Evolutionary conservation across 2,113 vertebrate genomes (phyloP).

Genomic region (Aegithalos caudatus): DNA sequence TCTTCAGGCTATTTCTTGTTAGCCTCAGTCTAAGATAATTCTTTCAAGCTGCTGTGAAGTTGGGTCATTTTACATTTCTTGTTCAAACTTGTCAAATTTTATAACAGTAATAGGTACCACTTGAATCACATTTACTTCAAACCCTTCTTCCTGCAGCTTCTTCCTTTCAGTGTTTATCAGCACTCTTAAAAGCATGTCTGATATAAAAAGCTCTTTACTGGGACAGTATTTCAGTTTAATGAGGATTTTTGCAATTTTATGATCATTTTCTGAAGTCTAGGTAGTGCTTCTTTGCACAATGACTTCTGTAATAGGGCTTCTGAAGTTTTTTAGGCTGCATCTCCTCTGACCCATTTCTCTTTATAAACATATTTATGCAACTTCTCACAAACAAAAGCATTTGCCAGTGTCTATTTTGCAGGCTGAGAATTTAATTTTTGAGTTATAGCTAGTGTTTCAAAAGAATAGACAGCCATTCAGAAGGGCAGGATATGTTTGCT

Average conservation of each 20-base stretch:
- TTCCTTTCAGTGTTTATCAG: slow-evolving; percentile 51
- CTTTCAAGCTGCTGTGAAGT: background rate
- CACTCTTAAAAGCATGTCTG: slow-evolving; percentile 7
- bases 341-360: background rate
- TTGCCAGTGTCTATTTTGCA: background rate
- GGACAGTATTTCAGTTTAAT: slow-evolving; percentile 50
- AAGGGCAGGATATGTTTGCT: background rate
- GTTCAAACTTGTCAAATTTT: slow-evolving; percentile 24
- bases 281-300: background rate
- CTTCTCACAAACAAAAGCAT: background rate
- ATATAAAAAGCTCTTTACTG: slow-evolving; percentile 4
- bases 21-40: background rate
- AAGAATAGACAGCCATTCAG: background rate
- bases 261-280: slow-evolving; percentile 21
- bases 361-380: background rate
- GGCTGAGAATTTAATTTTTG: background rate
- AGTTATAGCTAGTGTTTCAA: background rate
- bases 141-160: slow-evolving; percentile 15
- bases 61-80: slow-evolving; percentile 29
- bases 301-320: background rate
- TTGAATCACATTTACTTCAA: slow-evolving; percentile 48
- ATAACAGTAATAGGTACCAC: slow-evolving; percentile 28
- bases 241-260: slow-evolving; percentile 25
- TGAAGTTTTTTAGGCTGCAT: background rate
- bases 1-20: background rate